Evolutionary conservation across 2,797 vertebrate genomes (phyloP).

Genomic region (Ceryle rudis): DNA sequence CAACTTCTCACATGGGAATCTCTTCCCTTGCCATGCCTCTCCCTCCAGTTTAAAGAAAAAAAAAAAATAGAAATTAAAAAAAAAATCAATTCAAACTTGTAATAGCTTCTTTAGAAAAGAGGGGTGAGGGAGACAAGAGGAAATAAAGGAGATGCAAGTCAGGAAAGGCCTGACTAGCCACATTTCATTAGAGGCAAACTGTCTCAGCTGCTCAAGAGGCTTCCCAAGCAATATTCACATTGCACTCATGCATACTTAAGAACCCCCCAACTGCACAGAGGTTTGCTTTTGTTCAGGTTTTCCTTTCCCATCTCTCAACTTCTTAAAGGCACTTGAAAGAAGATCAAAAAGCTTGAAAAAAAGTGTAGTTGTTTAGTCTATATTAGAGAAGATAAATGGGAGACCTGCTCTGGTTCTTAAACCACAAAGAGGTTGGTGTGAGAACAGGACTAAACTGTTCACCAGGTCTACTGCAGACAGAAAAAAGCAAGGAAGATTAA

Average conservation of each 20-base stretch:
- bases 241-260: background rate
- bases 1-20: background rate
- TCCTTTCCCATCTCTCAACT: conserved; percentile 1
- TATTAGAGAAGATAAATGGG: conserved; percentile 2
- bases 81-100: background rate
- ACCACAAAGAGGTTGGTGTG: background rate
- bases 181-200: background rate
- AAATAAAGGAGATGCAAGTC: background rate
- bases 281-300: conserved; percentile 15
- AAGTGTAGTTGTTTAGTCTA: conserved; percentile 41
- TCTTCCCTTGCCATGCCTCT: background rate
- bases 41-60: background rate
- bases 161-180: background rate
- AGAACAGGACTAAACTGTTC: conserved; percentile 19
- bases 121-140: background rate
- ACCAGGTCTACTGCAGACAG: conserved; percentile 24
- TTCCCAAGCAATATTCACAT: background rate
- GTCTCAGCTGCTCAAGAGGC: background rate
- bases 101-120: background rate
- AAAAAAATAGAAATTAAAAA: too few species aligned
- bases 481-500: conserved; percentile 1
- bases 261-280: background rate
- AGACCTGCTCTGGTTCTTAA: background rate
- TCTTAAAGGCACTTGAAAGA: conserved; percentile 42
- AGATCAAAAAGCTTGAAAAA: conserved; percentile 39